A percentile compares a stretch with the other conserved stretches of the same genome.
These are phyloP conservation scores for Stigmatopora nigra DNA, from an alignment of 2,113 vertebrate genomes.

Conservation along the genomic window DNA sequence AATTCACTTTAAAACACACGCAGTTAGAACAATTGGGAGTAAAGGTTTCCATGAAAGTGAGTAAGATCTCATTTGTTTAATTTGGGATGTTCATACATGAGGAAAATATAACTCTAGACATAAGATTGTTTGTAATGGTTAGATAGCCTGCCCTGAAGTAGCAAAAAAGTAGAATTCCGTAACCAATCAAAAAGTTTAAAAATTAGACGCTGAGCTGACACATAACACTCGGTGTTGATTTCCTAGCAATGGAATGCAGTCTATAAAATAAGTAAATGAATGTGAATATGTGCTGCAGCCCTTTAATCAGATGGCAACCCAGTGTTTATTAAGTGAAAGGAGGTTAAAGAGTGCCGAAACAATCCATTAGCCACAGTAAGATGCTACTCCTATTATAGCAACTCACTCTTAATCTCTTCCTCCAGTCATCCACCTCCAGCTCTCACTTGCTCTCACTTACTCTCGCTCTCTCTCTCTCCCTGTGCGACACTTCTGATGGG, in stretches of 20 bases:
- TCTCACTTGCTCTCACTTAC: not conserved
- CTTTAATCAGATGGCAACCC: conserved; percentile 11
- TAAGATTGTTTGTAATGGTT: conserved; percentile 11
- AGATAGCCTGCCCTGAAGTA: not conserved
- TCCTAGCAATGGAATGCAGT: not conserved
- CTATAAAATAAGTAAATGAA: conserved; percentile 19
- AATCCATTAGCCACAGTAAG: conserved; percentile 26
- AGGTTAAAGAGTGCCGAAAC: conserved; percentile 35
- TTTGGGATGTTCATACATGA: not conserved
- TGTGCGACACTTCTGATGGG: conserved; percentile 46
- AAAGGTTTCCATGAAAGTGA: not conserved
- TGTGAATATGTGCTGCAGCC: conserved; percentile 7
- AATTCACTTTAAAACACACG: not conserved
- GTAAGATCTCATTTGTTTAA: not conserved
- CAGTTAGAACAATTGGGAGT: not conserved
- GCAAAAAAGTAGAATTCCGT: not conserved
- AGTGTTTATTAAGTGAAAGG: conserved; percentile 13
- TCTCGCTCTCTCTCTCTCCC: conserved; percentile 19
- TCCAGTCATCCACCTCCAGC: not conserved
- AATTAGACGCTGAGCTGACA: not conserved
- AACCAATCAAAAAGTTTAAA: not conserved
- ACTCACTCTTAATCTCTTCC: conserved; percentile 23
- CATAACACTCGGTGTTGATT: not conserved
- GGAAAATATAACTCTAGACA: conserved; percentile 12
- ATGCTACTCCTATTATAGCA: conserved; percentile 18